These are phyloP conservation scores for Cryptoblepharus egeriae DNA, from an alignment of 2,797 vertebrate genomes.

Conservation along the genomic window DNA sequence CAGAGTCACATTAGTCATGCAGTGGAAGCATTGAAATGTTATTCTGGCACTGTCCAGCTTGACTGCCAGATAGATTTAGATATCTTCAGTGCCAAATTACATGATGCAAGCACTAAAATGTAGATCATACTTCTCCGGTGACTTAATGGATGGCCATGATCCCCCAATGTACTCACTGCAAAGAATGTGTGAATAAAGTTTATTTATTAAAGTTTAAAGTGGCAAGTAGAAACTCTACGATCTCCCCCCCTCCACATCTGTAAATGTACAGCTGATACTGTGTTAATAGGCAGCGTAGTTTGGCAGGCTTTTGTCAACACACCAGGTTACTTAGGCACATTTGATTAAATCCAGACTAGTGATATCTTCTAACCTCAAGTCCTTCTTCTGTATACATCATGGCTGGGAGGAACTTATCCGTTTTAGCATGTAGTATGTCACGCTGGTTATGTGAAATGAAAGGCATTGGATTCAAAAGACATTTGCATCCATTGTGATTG, in stretches of 20 bases:
- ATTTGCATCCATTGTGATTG: neutral
- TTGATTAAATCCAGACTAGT: slow-evolving; percentile 4
- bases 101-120: slow-evolving; percentile 1
- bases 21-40: neutral
- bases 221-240: too few relatives aligned
- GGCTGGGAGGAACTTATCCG: neutral
- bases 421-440: slow-evolving; percentile 12
- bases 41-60: slow-evolving; percentile 2
- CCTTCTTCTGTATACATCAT: neutral
- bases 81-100: slow-evolving; percentile 10
- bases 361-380: neutral
- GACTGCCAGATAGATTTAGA: neutral
- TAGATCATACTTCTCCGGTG: neutral
- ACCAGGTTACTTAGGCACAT: neutral
- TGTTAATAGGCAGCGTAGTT: neutral
- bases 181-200: neutral
- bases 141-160: neutral
- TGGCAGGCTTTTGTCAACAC: neutral
- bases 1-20: neutral
- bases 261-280: neutral
- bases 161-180: neutral
- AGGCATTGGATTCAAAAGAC: neutral
- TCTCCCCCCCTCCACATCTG: neutral
- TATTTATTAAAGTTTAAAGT: neutral
- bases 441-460: slow-evolving; percentile 9